Conservation (phyloP, 1,140 invertebrate species). For the Antheraea mylitta region DNA sequence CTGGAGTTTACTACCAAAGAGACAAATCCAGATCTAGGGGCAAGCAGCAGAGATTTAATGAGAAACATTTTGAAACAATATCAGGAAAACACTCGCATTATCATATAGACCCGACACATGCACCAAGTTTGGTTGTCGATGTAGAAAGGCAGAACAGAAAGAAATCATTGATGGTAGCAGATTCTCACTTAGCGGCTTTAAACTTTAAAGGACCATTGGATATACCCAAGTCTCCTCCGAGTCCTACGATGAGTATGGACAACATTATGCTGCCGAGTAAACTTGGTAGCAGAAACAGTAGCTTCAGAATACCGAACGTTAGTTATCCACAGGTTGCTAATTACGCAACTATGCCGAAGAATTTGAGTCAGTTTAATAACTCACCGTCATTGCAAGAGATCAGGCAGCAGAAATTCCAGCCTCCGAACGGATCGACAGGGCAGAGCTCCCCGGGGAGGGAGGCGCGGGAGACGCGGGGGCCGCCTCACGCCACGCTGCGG, state of each 20-base stretch:
- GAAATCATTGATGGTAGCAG: constrained; percentile 56
- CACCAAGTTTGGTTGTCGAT: constrained; percentile 87
- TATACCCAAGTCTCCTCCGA: constrained; percentile 66
- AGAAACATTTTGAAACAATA: constrained; percentile 86
- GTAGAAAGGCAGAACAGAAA: constrained; percentile 84
- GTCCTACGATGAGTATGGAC: constrained; percentile 71
- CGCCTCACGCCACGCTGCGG: constrained; percentile 68
- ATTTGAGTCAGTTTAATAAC: constrained; percentile 70
- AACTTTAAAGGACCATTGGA: constrained; percentile 76
- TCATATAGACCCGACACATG: constrained; percentile 83
- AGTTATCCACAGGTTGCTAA: constrained; percentile 66
- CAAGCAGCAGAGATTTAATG: constrained; percentile 77
- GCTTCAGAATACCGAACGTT: constrained; percentile 64
- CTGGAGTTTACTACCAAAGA: constrained; percentile 91
- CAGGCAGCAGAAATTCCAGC: constrained; percentile 63
- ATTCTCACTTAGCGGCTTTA: constrained; percentile 61
- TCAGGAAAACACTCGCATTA: constrained; percentile 83
- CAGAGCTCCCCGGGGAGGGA: constrained; percentile 52
- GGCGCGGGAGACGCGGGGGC: constrained; percentile 33
- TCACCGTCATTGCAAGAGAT: constrained; percentile 70
- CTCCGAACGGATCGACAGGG: constrained; percentile 62
- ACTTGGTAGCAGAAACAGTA: constrained; percentile 65
- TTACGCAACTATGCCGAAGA: constrained; percentile 74
- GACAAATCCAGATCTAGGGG: constrained; percentile 86
- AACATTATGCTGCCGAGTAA: constrained; percentile 76